Evolutionary conservation across 2,888 invertebrate genomes (phyloP).

Genomic region (Blastobasis adustella): DNA sequence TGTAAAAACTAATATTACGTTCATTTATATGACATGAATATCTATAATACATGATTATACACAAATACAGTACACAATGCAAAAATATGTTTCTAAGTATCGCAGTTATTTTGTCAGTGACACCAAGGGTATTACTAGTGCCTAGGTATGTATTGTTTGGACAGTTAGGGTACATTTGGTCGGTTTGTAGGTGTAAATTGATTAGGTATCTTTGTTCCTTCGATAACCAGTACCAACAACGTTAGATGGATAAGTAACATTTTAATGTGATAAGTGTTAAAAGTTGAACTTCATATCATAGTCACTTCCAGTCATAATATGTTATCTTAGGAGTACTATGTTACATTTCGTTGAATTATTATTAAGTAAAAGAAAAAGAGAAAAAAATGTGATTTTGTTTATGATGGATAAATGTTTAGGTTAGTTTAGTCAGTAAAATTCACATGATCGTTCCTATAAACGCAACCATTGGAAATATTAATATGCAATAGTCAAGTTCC

Average conservation of each 20-base stretch:
- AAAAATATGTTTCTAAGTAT: neutral
- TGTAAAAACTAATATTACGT: conserved; percentile 52
- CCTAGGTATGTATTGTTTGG: no score
- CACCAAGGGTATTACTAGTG: conserved; percentile 22
- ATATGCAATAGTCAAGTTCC: conserved; percentile 52
- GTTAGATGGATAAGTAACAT: conserved; percentile 37
- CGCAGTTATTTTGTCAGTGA: conserved; percentile 1
- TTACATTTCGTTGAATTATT: conserved; percentile 40
- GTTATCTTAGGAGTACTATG: conserved; percentile 62
- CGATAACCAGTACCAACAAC: conserved; percentile 38
- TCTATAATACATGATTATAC: conserved; percentile 5
- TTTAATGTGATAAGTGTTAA: conserved; percentile 64
- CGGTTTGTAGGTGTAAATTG: conserved; percentile 27
- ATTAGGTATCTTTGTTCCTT: conserved; percentile 53
- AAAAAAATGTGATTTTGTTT: conserved; percentile 55
- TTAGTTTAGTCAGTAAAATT: conserved; percentile 43
- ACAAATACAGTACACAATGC: conserved; percentile 2
- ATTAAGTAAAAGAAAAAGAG: conserved; percentile 33
- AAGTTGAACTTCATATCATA: conserved; percentile 62
- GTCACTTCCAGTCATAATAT: conserved; percentile 75
- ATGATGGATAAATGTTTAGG: conserved; percentile 43
- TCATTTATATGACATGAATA: conserved; percentile 7
- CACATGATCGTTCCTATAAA: conserved; percentile 61
- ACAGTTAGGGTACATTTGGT: no score
- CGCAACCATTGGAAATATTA: conserved; percentile 45